Base-by-base conservation (phyloP, 64 coral and sea anemone species). In the Acropora yongei region DNA sequence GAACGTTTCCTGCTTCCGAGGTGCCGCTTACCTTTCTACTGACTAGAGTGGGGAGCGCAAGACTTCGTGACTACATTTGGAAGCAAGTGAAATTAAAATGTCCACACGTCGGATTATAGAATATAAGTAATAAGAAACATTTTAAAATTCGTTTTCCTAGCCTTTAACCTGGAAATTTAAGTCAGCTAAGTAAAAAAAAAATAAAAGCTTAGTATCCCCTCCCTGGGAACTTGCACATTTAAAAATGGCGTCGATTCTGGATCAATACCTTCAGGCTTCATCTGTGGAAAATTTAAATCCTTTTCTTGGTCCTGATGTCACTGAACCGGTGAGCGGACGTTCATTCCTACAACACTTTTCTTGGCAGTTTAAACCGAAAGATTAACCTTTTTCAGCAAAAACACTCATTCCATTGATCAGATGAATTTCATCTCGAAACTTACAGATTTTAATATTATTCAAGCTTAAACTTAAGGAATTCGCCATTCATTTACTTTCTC, bases 221-320 rank as follows among this genome's bases (percentile, higher is more conserved):
- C 80, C 80, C 44, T 5, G 0, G 14, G 6, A 14, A 13, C 30
- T 30, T 55, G 51, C 10, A 55, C 51, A 63, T 13, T 13, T 16
- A 88, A 98, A 96, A 43, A 98, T 98, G 97, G 97, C 94, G 77
- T 98, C 97, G 78, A 96, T 98, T 20, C 84, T 98, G 8, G 97
- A 98, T 48, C 97, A 98, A 75, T 98, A 98, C 73, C 87, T 92
- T 44, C 68, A 68, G 47, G 97, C 90, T 68, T 89, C 88, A 40
- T 78, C 92, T 2, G 89, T 40, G 57, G 83, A 88, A 44, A 88
- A 90, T 73, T 74, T 96, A 41, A 93, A 88, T 55, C 95, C 95
- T 69, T 96, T 96, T 79, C 53, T 91, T 10, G 84, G 65, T 19
- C 76, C 77, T 13, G 95, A 96, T 81, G 74, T 79, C 57, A 88